phyloP scores from a whole-genome alignment of 2,113 vertebrate genomes.

The Mus pahari region DNA sequence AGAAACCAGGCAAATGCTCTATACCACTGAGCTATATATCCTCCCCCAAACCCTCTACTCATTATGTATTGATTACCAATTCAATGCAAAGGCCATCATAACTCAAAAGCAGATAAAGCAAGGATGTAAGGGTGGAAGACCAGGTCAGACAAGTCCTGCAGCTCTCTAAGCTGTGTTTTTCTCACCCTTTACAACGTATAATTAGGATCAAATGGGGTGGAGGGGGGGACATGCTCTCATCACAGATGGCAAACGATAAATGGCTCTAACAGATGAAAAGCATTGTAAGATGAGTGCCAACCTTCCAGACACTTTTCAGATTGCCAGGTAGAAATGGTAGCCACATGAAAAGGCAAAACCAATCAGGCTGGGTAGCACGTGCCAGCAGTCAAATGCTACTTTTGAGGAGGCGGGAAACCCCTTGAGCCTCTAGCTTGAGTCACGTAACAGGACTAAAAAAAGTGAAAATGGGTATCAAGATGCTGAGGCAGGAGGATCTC shows the following conservation, averaged over 20 bases:
- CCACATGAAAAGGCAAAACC: not conserved
- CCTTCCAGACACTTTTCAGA: not conserved
- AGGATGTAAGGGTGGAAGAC: not conserved
- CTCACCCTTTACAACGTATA: not conserved
- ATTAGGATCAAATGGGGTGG: not conserved
- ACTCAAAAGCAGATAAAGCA: not conserved
- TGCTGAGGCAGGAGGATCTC: not conserved
- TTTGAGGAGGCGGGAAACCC: not conserved
- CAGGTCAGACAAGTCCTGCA: not conserved
- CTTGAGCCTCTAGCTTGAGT: not conserved
- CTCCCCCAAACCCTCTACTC: not conserved
- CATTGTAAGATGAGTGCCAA: not conserved
- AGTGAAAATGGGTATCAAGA: not conserved
- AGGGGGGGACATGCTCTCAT: not conserved
- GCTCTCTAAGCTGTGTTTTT: not conserved
- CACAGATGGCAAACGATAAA: not conserved
- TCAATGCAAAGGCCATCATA: not conserved
- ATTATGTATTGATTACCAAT: not conserved
- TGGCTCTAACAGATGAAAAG: not conserved
- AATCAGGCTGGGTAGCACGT: too few species aligned
- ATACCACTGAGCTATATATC: not conserved
- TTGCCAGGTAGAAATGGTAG: not conserved
- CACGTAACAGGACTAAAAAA: not conserved
- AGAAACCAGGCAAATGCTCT: not conserved
- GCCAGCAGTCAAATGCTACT: not conserved